Conservation (phyloP, 2,113 vertebrate genomes). For the Gobius niger region DNA sequence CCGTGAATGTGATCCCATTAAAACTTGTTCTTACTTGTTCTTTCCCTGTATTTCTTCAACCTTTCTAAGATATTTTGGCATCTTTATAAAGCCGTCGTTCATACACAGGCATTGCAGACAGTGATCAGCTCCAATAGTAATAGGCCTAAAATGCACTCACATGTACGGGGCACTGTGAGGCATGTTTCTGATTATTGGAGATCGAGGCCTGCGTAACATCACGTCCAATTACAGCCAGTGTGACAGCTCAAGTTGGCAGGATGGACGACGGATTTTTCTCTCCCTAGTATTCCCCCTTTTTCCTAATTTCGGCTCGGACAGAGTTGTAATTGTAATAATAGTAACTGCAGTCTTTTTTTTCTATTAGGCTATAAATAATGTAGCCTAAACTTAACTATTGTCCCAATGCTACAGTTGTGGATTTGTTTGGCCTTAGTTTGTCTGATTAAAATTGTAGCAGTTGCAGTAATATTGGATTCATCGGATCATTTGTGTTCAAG, state of each 20-base stretch:
- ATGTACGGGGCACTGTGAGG: not conserved
- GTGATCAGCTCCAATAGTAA: constrained; percentile 3
- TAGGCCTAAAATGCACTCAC: not conserved
- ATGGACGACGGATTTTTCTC: constrained; percentile 18
- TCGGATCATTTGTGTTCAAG: too few relatives aligned
- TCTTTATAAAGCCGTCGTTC: not conserved
- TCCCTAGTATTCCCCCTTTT: not conserved
- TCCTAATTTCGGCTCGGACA: constrained; percentile 27
- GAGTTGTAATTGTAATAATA: not conserved
- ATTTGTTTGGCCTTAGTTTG: too few relatives aligned
- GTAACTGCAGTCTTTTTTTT: not conserved
- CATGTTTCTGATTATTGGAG: constrained; percentile 1
- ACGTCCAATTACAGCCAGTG: constrained; percentile 91
- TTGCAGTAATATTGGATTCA: not conserved
- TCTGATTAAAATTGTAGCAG: too few relatives aligned
- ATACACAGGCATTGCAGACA: not conserved
- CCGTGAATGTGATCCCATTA: too few relatives aligned
- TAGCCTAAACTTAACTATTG: too few relatives aligned
- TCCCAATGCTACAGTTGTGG: too few relatives aligned
- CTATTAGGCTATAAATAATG: too few relatives aligned
- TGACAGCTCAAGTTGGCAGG: constrained; percentile 83
- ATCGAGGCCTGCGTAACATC: constrained; percentile 91
- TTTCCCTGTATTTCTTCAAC: not conserved
- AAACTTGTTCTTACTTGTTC: too few relatives aligned
- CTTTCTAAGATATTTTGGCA: not conserved